phyloP scores from a whole-genome alignment of 2,888 invertebrate species.

The Ectemnius cavifrons region DNA sequence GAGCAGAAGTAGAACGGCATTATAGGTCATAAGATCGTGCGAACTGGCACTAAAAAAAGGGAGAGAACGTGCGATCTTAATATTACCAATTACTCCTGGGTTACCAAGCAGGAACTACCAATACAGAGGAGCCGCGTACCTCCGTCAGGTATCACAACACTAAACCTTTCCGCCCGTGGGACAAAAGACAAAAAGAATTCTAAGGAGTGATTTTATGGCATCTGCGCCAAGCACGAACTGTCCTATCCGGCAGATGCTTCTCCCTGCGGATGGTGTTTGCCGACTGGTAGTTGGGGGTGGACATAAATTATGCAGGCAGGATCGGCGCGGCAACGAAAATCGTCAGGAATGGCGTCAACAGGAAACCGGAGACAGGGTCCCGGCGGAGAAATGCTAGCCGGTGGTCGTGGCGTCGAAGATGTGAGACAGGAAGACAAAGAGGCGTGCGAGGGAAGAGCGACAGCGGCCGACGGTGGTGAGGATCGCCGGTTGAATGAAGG shows the following conservation, averaged over 20 bases:
- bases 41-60: slow-evolving; percentile 44
- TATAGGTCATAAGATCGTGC: slow-evolving; percentile 33
- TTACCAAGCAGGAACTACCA: no score
- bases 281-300: not conserved
- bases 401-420: slow-evolving; percentile 9
- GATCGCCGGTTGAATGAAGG: not conserved
- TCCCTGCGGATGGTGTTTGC: no score
- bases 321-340: slow-evolving; percentile 9
- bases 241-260: not conserved
- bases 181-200: not conserved
- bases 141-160: no score
- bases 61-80: slow-evolving; percentile 1
- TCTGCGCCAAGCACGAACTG: not conserved
- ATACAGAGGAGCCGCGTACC: no score
- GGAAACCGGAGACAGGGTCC: slow-evolving; percentile 5
- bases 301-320: slow-evolving; percentile 18
- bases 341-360: slow-evolving; percentile 13
- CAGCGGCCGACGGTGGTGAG: not conserved
- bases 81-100: slow-evolving; percentile 9
- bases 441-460: not conserved
- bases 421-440: not conserved
- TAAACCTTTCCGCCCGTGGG: no score
- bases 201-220: not conserved
- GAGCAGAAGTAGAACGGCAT: slow-evolving; percentile 30
- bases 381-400: slow-evolving; percentile 9